phyloP scores from a whole-genome alignment of 2,797 vertebrate genomes.

The Phataginus tetradactyla region DNA sequence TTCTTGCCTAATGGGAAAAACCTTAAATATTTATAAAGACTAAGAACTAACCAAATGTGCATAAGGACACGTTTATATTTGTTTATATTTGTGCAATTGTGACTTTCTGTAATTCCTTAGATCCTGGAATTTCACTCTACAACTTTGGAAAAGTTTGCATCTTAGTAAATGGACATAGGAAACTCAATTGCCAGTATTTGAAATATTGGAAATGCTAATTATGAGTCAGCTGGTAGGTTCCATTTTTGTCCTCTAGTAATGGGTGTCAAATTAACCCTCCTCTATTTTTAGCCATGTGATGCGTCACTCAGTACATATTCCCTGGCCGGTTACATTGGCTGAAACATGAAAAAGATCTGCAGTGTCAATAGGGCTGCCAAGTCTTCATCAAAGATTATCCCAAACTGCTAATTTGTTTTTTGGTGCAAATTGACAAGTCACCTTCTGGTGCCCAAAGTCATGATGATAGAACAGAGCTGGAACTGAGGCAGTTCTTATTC shows the following conservation, averaged over 20 bases:
- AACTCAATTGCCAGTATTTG: slow-evolving; percentile 31
- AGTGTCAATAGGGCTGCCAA: slow-evolving; percentile 34
- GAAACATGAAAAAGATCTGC: not conserved
- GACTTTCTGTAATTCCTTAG: slow-evolving; percentile 11
- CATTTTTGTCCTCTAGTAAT: slow-evolving; percentile 47
- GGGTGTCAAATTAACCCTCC: slow-evolving; percentile 60
- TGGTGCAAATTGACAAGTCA: slow-evolving; percentile 37
- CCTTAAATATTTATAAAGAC: not conserved
- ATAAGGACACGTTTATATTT: not conserved
- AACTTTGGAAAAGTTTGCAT: slow-evolving; percentile 6
- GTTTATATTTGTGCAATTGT: not conserved
- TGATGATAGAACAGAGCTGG: not conserved
- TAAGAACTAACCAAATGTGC: not conserved
- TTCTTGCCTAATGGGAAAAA: not conserved
- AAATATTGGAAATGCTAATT: slow-evolving; percentile 62
- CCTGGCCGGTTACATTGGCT: not conserved
- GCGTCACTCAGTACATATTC: not conserved
- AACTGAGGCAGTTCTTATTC: not conserved
- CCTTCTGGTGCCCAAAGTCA: slow-evolving; percentile 29
- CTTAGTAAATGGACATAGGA: slow-evolving; percentile 45
- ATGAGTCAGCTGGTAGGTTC: slow-evolving; percentile 46
- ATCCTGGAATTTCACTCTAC: slow-evolving; percentile 21
- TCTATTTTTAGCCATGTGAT: slow-evolving; percentile 63
- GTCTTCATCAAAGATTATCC: slow-evolving; percentile 37
- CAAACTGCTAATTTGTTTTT: slow-evolving; percentile 28